These are phyloP conservation scores for Nesidiocoris tenuis DNA, from an alignment of 2,888 invertebrate genomes.

Conservation along the genomic window DNA sequence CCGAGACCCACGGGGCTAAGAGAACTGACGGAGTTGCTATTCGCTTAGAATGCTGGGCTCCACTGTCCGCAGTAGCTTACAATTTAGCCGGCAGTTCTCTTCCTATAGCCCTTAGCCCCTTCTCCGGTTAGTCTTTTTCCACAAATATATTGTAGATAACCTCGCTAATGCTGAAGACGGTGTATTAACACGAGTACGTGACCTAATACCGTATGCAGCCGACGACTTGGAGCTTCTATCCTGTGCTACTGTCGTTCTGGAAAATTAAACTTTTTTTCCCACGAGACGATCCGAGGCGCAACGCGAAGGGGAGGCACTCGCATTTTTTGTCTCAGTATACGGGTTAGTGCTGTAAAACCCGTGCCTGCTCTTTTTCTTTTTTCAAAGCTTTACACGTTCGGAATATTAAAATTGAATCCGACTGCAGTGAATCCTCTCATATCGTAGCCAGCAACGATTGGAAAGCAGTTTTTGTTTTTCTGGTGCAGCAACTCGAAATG, in stretches of 20 bases:
- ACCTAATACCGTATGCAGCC: conserved; percentile 24
- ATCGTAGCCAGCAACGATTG: background rate
- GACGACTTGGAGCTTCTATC: background rate
- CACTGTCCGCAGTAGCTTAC: conserved; percentile 23
- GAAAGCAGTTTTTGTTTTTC: background rate
- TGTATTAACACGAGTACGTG: conserved; percentile 27
- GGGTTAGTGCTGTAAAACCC: background rate
- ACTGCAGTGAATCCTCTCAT: background rate
- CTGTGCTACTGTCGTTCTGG: conserved; percentile 1
- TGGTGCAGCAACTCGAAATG: background rate
- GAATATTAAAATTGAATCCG: background rate
- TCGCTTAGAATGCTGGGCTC: conserved; percentile 14
- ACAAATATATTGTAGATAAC: conserved; percentile 28
- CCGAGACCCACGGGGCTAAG: background rate
- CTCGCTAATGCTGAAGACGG: conserved; percentile 28
- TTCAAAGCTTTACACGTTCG: background rate
- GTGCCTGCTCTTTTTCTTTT: background rate
- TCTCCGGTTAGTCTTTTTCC: conserved; percentile 9
- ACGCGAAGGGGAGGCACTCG: background rate
- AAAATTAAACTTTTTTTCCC: conserved; percentile 23
- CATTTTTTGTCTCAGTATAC: background rate
- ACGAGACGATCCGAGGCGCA: background rate
- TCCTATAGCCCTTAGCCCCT: background rate
- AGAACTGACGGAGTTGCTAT: conserved; percentile 10
- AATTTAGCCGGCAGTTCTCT: conserved; percentile 10